Conservation (phyloP, 2,797 vertebrate genomes). For the Chaetodon trifasciatus region DNA sequence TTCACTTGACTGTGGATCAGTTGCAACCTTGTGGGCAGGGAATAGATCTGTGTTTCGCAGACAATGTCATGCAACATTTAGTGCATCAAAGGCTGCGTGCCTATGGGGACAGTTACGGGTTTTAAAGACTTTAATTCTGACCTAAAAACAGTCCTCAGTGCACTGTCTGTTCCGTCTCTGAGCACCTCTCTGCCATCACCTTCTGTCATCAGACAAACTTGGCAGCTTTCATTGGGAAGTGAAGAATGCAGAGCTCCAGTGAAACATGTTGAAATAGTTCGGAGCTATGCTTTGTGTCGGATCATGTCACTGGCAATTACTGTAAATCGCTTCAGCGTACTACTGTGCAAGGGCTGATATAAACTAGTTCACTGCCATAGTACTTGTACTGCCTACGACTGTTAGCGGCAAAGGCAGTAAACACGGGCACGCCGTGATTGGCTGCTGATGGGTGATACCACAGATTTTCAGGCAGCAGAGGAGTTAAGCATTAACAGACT, state of each 20-base stretch:
- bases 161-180: conserved; percentile 33
- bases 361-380: conserved; percentile 33
- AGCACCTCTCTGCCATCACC: conserved; percentile 45
- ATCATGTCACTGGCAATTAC: conserved; percentile 61
- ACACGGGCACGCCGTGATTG: conserved; percentile 6
- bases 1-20: neutral
- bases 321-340: conserved; percentile 55
- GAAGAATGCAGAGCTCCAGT: conserved; percentile 21
- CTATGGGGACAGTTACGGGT: conserved; percentile 26
- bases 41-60: conserved; percentile 20
- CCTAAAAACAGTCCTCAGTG: conserved; percentile 32
- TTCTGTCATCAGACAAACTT: conserved; percentile 56
- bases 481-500: neutral
- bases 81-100: conserved; percentile 1
- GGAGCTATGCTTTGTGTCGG: conserved; percentile 60
- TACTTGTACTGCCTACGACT: neutral
- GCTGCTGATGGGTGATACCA: conserved; percentile 25
- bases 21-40: conserved; percentile 3
- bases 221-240: conserved; percentile 35
- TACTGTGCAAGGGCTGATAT: conserved; percentile 41
- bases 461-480: conserved; percentile 27
- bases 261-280: conserved; percentile 62
- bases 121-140: conserved; percentile 45
- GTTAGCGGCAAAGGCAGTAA: conserved; percentile 9
- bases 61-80: conserved; percentile 26